Percentiles rank a stretch among this genome's conserved stretches.
Conservation (phyloP, 1,140 invertebrate species). For the Zophobas atratus region DNA sequence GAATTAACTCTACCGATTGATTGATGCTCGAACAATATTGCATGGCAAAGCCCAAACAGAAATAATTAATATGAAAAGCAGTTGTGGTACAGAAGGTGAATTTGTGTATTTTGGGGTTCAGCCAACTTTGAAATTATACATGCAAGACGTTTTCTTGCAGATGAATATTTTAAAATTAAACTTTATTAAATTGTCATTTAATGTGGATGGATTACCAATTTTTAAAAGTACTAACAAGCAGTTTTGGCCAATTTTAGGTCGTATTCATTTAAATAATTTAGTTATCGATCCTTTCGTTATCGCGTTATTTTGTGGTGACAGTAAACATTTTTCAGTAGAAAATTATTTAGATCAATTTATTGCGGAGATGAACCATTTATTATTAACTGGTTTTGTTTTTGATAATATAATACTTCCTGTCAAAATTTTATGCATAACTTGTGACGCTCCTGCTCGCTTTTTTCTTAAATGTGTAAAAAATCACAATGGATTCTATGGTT, state of each 20-base stretch:
- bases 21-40: not conserved
- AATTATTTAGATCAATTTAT: slow-evolving; percentile 2
- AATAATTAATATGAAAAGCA: not conserved
- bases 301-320: slow-evolving; percentile 5
- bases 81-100: not conserved
- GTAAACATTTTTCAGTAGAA: not conserved
- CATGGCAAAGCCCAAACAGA: not conserved
- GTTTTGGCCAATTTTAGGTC: slow-evolving; percentile 37
- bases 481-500: not conserved
- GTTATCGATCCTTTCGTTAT: slow-evolving; percentile 11
- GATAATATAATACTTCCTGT: not conserved
- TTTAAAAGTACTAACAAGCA: slow-evolving; percentile 24
- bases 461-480: not conserved
- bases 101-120: slow-evolving; percentile 1
- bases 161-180: not conserved
- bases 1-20: not conserved
- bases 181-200: not conserved
- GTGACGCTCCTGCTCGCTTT: not conserved
- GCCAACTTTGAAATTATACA: not conserved
- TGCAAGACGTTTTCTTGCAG: not conserved
- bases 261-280: not conserved
- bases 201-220: slow-evolving; percentile 12
- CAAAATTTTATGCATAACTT: not conserved
- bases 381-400: not conserved
- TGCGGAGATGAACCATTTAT: no score